Evolutionary conservation across 2,888 invertebrate species (phyloP), one percentile per base, ranked within the genome.

Genomic region (Epistrophe grossulariae): DNA sequence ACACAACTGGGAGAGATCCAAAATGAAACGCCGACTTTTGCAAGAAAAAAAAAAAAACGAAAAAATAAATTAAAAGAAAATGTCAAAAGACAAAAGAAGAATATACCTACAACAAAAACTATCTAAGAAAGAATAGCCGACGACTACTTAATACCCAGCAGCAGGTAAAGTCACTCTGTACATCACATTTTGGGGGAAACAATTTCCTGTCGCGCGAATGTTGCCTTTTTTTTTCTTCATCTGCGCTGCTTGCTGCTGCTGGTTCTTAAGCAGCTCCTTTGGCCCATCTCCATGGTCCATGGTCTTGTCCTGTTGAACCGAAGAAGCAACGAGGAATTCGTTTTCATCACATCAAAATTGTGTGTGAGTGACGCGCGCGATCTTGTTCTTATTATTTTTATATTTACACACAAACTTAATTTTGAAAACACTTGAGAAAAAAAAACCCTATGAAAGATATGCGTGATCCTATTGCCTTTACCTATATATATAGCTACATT

Each of bases 321-420:
- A 74, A 79, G 79, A 64, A 87, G 76, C 60, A 76, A 76, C 66
- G 71, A 83, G 83, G 87, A 87, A 87, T 87, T 87, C 83, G 76
- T 79, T 87, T 87, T 87, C 79, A 83, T 83, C 87, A 87, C 87
- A 87, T 87, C 82, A 79, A 52, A 74, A 79, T 66, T 76, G 79
- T 83, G 81, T 85, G 87, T 79, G 76, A 83, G 74, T 79, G 66
- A 76, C 82, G 83, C 83, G 79, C 74, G 71, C 87, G 79, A 77
- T 74, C 71, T 83, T 79, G 60, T 76, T 84, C 57, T 81, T 77
- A 81, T 84, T 81, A 60, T 68, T 74, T 59, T 73, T 79, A 79
- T 76, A 79, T 79, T 79, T 87, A 79, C 76, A 76, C 79, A 68
- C 70, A 62, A 76, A 70, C 71, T 74, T 79, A 79, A 60, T 74